These are phyloP conservation scores for Onychorhynchus coronatus DNA, from an alignment of 2,113 vertebrate species.

Conservation along the genomic window DNA sequence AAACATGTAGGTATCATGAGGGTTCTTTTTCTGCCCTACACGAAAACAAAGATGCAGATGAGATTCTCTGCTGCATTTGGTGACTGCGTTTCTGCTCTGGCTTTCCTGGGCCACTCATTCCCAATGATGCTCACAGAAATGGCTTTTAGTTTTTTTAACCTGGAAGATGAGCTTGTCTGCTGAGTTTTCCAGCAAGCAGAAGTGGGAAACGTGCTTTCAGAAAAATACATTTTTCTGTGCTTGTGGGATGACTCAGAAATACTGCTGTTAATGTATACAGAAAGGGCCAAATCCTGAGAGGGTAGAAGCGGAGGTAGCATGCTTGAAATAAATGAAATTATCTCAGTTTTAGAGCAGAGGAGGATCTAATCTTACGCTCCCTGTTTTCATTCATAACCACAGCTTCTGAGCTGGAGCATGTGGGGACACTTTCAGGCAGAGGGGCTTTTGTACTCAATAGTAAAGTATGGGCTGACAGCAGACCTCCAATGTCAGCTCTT, in stretches of 20 bases:
- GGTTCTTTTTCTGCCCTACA: not conserved
- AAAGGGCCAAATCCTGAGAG: not conserved
- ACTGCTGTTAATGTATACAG: not conserved
- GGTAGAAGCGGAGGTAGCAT: not conserved
- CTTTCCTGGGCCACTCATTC: not conserved
- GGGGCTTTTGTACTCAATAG: not conserved
- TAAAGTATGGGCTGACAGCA: not conserved
- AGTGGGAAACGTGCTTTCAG: not conserved
- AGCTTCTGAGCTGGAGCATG: rapidly evolving
- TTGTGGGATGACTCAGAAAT: not conserved
- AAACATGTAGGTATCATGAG: not conserved
- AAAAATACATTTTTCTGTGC: not conserved
- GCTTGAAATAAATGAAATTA: not conserved
- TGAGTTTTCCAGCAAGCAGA: not conserved
- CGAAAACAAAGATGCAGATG: not conserved
- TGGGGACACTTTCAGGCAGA: not conserved
- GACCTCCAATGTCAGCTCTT: not conserved
- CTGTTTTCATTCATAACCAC: not conserved
- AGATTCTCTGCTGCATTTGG: not conserved
- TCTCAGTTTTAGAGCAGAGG: not conserved
- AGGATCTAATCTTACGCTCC: not conserved
- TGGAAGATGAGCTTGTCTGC: not conserved
- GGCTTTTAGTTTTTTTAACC: not conserved
- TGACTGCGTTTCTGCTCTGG: not conserved
- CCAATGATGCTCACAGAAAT: not conserved